Percentiles rank a stretch among this genome's conserved stretches.
Evolutionary conservation across 1,140 invertebrate species (phyloP).

Genomic region (Lordiphosa stackelbergi): DNA sequence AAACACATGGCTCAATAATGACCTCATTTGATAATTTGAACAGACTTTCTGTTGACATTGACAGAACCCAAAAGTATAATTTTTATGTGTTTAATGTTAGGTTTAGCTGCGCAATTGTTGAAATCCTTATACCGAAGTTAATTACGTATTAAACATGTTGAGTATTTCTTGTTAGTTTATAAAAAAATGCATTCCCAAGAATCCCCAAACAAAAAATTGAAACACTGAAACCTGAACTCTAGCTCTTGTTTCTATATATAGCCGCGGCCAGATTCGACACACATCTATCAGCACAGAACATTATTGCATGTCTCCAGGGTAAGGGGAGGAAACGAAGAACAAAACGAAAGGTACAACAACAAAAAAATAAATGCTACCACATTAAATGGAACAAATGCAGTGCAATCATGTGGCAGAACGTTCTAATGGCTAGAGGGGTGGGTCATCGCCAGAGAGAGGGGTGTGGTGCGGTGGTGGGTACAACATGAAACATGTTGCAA

Average conservation of each 20-base stretch:
- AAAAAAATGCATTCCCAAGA: no score
- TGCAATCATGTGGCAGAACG: conserved; percentile 44
- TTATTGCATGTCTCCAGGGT: conserved; percentile 35
- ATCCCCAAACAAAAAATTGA: no score
- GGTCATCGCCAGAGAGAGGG: conserved; percentile 6
- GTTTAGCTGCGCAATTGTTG: no score
- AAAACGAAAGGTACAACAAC: no score
- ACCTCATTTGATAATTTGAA: no score
- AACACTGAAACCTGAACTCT: conserved; percentile 22
- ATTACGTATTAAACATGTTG: no score
- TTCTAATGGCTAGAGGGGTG: conserved; percentile 22
- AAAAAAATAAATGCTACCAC: conserved; percentile 47
- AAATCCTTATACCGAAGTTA: no score
- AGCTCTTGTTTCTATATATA: conserved; percentile 10
- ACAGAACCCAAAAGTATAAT: no score
- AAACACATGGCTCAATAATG: not conserved
- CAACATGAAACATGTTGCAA: conserved; percentile 65
- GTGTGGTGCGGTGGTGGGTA: conserved; percentile 28
- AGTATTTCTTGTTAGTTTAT: no score
- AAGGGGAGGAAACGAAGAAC: conserved; percentile 23
- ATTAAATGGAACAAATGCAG: conserved; percentile 65
- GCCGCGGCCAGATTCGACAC: conserved; percentile 28
- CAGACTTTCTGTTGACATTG: no score
- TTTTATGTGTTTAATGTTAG: no score
- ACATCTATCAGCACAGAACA: conserved; percentile 31